These are phyloP conservation scores for Psittacula derbiana DNA, from an alignment of 2,797 vertebrate genomes.

Conservation along the genomic window DNA sequence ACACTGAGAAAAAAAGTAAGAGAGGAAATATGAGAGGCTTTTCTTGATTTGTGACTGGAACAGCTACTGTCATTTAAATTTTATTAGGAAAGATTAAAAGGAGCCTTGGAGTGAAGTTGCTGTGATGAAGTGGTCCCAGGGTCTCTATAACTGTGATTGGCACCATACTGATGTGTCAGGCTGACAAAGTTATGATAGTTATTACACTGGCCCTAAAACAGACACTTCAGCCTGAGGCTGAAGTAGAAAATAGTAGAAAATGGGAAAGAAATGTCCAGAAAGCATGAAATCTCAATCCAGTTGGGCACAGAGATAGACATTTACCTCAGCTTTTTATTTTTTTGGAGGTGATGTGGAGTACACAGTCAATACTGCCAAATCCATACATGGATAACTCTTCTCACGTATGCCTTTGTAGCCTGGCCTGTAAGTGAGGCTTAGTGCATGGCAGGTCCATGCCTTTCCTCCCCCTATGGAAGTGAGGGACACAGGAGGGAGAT, in stretches of 20 bases:
- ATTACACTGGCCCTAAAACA: constrained; percentile 8
- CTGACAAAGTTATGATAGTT: constrained; percentile 49
- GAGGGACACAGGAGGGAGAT: not conserved
- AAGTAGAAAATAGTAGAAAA: constrained; percentile 27
- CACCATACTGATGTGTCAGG: constrained; percentile 48
- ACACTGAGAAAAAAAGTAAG: not conserved
- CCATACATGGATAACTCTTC: not conserved
- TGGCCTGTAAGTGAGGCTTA: not conserved
- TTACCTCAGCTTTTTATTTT: not conserved
- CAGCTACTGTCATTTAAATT: constrained; percentile 60
- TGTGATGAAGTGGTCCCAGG: constrained; percentile 62
- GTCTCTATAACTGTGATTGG: constrained; percentile 52
- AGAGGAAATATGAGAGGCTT: not conserved
- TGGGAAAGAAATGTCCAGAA: not conserved
- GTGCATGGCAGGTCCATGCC: accelerated
- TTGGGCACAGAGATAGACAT: not conserved
- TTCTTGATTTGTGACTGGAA: constrained; percentile 62
- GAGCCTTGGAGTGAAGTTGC: constrained; percentile 49
- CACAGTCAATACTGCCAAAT: not conserved
- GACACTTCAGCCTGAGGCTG: not conserved
- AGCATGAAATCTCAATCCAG: not conserved
- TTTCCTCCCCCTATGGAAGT: accelerated
- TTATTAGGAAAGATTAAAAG: constrained; percentile 68
- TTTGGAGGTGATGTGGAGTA: not conserved
- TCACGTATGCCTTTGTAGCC: not conserved